Conservation (phyloP, 2,113 vertebrate genomes). For the Hepsetus odoe region DNA sequence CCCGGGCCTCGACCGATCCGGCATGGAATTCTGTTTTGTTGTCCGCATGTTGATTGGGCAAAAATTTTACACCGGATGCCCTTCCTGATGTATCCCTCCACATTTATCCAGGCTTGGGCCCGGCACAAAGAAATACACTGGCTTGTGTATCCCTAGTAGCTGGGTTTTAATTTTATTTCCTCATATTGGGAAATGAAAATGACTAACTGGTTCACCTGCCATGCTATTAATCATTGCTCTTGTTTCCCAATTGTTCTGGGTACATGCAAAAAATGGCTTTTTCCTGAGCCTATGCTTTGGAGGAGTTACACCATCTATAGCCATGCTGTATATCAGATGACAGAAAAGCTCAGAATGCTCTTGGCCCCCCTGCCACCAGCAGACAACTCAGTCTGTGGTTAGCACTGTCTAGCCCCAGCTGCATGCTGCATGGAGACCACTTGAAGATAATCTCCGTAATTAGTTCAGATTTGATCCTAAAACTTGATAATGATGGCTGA, state of each 20-base stretch:
- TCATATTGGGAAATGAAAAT: constrained; percentile 10
- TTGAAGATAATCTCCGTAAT: constrained; percentile 52
- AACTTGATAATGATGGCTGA: constrained; percentile 10
- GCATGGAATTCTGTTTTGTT: too few species aligned
- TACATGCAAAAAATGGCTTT: constrained; percentile 11
- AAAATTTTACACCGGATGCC: too few species aligned
- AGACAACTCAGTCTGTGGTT: constrained; percentile 8
- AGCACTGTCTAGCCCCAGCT: background rate
- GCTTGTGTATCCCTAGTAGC: too few species aligned
- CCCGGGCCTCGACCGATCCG: too few species aligned
- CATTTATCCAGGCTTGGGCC: too few species aligned
- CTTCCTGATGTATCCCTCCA: too few species aligned
- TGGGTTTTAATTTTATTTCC: too few species aligned
- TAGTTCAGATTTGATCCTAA: constrained; percentile 42
- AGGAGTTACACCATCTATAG: background rate
- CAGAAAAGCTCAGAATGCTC: background rate
- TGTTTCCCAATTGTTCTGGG: constrained; percentile 8
- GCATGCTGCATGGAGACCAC: constrained; percentile 24
- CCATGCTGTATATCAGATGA: constrained; percentile 4
- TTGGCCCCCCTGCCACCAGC: background rate
- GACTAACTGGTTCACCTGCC: background rate
- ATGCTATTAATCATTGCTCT: background rate
- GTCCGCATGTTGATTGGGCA: too few species aligned
- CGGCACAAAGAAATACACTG: too few species aligned
- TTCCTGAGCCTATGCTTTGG: constrained; percentile 4